Evolutionary conservation across 2,113 vertebrate species (phyloP), one percentile per base, ranked within the genome.

Genomic region (Callionymus lyra): DNA sequence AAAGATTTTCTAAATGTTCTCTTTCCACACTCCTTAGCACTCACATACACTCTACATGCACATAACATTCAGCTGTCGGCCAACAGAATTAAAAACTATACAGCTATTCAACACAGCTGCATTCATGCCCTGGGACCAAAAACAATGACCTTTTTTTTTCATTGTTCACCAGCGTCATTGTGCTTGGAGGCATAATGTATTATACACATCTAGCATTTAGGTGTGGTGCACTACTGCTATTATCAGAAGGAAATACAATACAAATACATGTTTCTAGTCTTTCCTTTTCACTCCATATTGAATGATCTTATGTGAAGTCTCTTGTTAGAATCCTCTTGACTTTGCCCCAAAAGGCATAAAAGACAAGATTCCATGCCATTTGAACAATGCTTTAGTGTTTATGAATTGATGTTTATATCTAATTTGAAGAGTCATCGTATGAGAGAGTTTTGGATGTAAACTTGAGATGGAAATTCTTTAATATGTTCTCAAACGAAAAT

Each of bases 311-410:
- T 38, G 10, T 10, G 8, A 69, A 76, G 71, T 85, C 78, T 68
- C 65, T 70, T 38, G 41, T 34, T 40, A 40, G 48, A 65, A 47
- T 52, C 43, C 70, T 53, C 64, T 64, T 69, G 50, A 55, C 55
- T 76, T 53, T 48, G 34, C 44, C 18, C 27, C 11, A n/a, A 41
- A 50, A 54, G 45, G 31, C 47, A n/a, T n/a, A n/a, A n/a, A n/a
- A n/a, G 52, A 68, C 65, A 66, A 70, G 47, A 67, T 68, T 74
- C 78, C 68, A 84, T 79, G 74, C 59, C 66, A 59, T 79, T 67
- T 48, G 66, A 78, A 67, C 58, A 68, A 70, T 70, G 55, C 61
- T 44, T 52, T 74, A n/a, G n/a, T n/a, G n/a, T 53, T 68, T 74
- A 77, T 49, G 56, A 70, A 50, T 53, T 61, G 31, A 39, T 48